phyloP scores from a whole-genome alignment of 2,797 vertebrate genomes.

The Sebastolobus alascanus region DNA sequence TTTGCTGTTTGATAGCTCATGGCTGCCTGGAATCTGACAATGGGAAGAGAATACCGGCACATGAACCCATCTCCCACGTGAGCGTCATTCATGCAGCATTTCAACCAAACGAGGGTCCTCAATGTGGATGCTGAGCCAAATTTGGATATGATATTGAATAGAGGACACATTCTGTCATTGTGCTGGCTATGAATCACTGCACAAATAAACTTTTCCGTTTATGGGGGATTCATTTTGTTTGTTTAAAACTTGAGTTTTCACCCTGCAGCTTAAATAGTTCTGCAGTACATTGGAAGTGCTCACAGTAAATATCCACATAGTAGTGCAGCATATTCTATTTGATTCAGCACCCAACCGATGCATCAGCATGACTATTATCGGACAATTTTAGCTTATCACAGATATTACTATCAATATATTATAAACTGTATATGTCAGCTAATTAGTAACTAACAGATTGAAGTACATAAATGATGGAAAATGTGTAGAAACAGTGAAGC shows the following conservation, averaged over 20 bases:
- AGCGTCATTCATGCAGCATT: constrained; percentile 51
- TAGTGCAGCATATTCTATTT: constrained; percentile 3
- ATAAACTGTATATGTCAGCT: not conserved
- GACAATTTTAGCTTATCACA: not conserved
- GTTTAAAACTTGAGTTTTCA: constrained; percentile 26
- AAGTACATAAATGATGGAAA: not conserved
- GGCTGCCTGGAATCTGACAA: constrained; percentile 50
- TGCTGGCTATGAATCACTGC: constrained; percentile 43
- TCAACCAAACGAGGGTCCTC: constrained; percentile 50
- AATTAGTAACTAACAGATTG: not conserved
- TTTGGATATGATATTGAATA: constrained; percentile 38
- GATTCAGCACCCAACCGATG: not conserved
- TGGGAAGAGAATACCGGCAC: constrained; percentile 37
- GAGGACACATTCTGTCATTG: constrained; percentile 41
- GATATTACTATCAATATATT: not conserved
- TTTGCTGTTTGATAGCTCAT: constrained; percentile 24
- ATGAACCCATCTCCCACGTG: constrained; percentile 32
- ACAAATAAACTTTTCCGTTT: constrained; percentile 40
- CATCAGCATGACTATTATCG: not conserved
- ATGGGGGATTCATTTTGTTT: constrained; percentile 51
- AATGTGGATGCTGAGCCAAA: constrained; percentile 48
- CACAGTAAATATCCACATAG: constrained; percentile 16
- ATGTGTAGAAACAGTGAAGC: not conserved
- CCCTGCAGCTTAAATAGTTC: constrained; percentile 31
- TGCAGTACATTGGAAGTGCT: constrained; percentile 1